Evolutionary conservation across 2,888 invertebrate species (phyloP).

Genomic region (Penaeus monodon): DNA sequence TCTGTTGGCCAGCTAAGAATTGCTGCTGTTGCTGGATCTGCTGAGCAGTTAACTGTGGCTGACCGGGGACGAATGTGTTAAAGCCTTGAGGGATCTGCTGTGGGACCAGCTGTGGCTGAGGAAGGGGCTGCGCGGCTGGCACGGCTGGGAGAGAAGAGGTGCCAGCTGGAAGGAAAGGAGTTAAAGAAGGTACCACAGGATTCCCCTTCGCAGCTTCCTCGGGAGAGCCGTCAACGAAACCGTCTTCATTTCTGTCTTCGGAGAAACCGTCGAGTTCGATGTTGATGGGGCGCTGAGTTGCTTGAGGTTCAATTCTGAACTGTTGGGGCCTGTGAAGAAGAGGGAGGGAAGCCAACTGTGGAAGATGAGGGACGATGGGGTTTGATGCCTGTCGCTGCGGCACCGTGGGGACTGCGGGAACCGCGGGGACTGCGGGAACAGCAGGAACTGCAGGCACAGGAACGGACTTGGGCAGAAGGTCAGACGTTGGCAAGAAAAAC

Average conservation of each 20-base stretch:
- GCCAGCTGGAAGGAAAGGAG: conserved; percentile 10
- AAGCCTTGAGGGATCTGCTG: conserved; percentile 72
- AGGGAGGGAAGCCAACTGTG: conserved; percentile 70
- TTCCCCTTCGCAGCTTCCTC: conserved; percentile 19
- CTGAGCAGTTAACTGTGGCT: conserved; percentile 37
- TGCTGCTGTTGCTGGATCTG: conserved; percentile 38
- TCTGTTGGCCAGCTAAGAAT: conserved; percentile 11
- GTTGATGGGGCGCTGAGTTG: conserved; percentile 55
- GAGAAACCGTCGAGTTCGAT: conserved; percentile 44
- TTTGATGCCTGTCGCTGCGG: conserved; percentile 63
- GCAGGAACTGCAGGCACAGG: conserved; percentile 40
- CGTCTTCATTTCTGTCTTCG: conserved; percentile 48
- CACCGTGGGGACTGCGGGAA: neutral
- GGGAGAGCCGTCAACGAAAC: conserved; percentile 48
- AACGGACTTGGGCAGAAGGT: conserved; percentile 34
- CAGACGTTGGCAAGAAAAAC: conserved; percentile 67
- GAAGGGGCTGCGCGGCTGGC: neutral
- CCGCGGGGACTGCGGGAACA: conserved; percentile 34
- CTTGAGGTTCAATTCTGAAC: conserved; percentile 21
- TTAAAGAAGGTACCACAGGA: conserved; percentile 8
- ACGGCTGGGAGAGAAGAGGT: conserved; percentile 21
- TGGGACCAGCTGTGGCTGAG: conserved; percentile 74
- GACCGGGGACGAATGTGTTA: conserved; percentile 3
- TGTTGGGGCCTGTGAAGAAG: conserved; percentile 12
- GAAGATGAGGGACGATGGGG: conserved; percentile 69